A percentile compares a stretch with the other conserved stretches of the same genome.
Evolutionary conservation across 2,888 invertebrate species (phyloP).

Genomic region (Monochamus alternatus): DNA sequence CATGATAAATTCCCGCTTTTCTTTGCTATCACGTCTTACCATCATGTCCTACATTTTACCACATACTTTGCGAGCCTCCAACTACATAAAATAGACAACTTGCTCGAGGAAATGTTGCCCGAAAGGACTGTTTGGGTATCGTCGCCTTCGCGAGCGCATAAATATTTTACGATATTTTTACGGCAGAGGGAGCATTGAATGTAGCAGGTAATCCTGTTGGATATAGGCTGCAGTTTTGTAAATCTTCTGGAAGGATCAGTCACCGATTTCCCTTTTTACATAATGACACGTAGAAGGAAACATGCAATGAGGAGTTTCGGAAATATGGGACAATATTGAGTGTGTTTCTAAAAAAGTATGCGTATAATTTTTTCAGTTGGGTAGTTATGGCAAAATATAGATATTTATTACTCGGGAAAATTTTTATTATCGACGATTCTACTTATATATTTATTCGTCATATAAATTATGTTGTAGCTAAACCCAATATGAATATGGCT

Average conservation of each 20-base stretch:
- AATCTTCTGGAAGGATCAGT: neutral
- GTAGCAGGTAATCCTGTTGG: constrained; percentile 8
- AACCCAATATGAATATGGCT: too few species aligned
- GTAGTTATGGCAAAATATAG: too few species aligned
- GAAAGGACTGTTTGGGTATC: constrained; percentile 18
- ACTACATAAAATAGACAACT: constrained; percentile 39
- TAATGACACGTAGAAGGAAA: too few species aligned
- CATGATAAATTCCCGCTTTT: constrained; percentile 39
- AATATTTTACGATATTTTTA: constrained; percentile 34
- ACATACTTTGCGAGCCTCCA: constrained; percentile 34
- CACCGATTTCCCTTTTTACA: neutral
- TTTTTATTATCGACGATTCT: too few species aligned
- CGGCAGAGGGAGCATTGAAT: constrained; percentile 5
- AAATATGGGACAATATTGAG: too few species aligned
- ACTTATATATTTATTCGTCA: too few species aligned
- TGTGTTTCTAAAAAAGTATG: too few species aligned
- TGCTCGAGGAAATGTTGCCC: constrained; percentile 30
- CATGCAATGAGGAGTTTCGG: too few species aligned
- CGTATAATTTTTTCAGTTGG: too few species aligned
- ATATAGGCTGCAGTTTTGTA: neutral
- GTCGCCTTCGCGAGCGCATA: constrained; percentile 21
- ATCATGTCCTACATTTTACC: constrained; percentile 41
- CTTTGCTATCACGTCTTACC: constrained; percentile 38
- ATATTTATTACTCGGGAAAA: too few species aligned
- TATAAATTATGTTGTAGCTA: too few species aligned